Base-by-base conservation (phyloP, 1,140 invertebrate species). In the Homarus americanus region DNA sequence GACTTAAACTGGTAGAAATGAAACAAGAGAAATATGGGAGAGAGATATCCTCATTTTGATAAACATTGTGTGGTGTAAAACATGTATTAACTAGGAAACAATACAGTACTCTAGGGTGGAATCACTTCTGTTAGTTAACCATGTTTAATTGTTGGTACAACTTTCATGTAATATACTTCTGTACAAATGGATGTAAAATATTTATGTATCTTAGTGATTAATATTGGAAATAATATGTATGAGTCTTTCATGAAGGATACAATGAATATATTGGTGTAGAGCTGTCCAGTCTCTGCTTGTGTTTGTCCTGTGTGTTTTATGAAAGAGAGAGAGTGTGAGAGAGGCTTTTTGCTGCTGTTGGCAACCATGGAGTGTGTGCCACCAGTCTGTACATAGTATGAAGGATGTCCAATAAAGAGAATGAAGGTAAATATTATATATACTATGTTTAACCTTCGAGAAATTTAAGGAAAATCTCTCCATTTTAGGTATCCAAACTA, bases 141-240 rank as follows among this genome's bases (percentile, higher is more conserved):
- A 69, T 69, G n/a, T 69, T 69, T 69, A 69, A 24, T 69, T 69
- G 63, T 69, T 69, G 63, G 63, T 69, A 69, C 63, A 69, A 69
- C 63, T 69, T 69, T 69, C 63, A 69, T 69, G 63, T 69, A 69
- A 69, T 69, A 69, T 69, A 69, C 7, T 69, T 69, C 28, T 69
- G 63, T 69, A 69, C 63, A 69, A 69, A 69, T 32, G n/a, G 63
- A 69, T 69, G 63, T 69, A 69, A 69, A 69, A 69, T 69, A 69
- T 69, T 69, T 69, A 69, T 69, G 63, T 69, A 69, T 32, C 63
- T 28, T 69, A 69, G 63, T 69, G 63, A 69, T 28, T 69, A 69
- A 28, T 69, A 69, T 32, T 32, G 63, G 63, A 32, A 32, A 69
- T 69, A 32, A 32, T 4, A 32, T 63, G 58, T 32, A 69, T 9